Percentiles rank a stretch among this genome's conserved stretches.
These are phyloP conservation scores for Nannoperca obscura DNA, from an alignment of 2,797 vertebrate species.

Conservation along the genomic window DNA sequence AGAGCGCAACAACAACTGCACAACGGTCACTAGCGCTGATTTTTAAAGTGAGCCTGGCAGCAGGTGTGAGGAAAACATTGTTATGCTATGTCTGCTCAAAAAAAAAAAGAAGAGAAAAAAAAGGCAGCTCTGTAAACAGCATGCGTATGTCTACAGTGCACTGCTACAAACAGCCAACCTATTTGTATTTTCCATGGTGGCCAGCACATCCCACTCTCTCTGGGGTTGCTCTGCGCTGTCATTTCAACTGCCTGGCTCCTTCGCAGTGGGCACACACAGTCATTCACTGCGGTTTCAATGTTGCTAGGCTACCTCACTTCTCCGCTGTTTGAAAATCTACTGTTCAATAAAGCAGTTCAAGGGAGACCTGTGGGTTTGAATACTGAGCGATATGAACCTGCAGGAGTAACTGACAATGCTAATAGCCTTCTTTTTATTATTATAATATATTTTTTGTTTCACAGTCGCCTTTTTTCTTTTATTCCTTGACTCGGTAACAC, in stretches of 20 bases:
- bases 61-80: conserved; percentile 22
- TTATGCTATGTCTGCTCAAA: conserved; percentile 2
- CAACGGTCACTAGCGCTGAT: conserved; percentile 24
- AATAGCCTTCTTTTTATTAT: conserved; percentile 47
- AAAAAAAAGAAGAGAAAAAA: neutral
- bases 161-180: conserved; percentile 55
- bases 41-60: conserved; percentile 43
- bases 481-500: conserved; percentile 31
- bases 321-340: conserved; percentile 76
- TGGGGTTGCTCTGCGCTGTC: conserved; percentile 74
- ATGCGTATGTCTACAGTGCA: conserved; percentile 46
- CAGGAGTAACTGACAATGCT: conserved; percentile 74
- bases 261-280: conserved; percentile 73
- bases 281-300: conserved; percentile 79
- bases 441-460: conserved; percentile 19
- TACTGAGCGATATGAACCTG: conserved; percentile 78
- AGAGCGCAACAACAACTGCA: conserved; percentile 21
- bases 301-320: conserved; percentile 86
- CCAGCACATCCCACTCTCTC: conserved; percentile 77
- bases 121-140: conserved; percentile 43
- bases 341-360: conserved; percentile 84
- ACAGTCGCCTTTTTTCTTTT: conserved; percentile 50
- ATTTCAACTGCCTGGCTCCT: conserved; percentile 71
- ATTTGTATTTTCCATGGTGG: conserved; percentile 75
- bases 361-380: conserved; percentile 84